Evolutionary conservation across 1,140 invertebrate genomes (phyloP).

Genomic region (Leptestheria dahalacensis): DNA sequence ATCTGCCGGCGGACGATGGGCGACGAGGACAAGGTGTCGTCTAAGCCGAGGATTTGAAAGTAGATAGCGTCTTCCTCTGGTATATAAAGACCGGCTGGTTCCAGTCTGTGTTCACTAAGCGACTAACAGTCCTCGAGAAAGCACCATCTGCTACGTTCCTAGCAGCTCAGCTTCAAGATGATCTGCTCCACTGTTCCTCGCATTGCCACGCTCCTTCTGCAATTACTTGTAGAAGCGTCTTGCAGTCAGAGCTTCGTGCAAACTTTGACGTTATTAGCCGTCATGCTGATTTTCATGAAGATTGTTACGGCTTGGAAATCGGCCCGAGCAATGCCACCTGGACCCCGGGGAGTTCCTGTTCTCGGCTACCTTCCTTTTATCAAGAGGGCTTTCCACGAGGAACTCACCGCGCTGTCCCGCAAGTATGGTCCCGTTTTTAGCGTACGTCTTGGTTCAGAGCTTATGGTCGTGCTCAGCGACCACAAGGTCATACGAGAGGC

Average conservation of each 20-base stretch:
- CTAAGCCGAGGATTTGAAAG: too few species aligned
- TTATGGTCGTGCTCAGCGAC: constrained; percentile 70
- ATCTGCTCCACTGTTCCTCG: constrained; percentile 8
- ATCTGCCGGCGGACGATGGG: too few species aligned
- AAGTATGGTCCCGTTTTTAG: constrained; percentile 64
- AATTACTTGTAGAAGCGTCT: constrained; percentile 6
- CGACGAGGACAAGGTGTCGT: too few species aligned
- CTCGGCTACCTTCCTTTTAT: constrained; percentile 63
- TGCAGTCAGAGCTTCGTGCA: constrained; percentile 5
- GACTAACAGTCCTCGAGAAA: too few species aligned
- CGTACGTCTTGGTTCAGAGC: constrained; percentile 57
- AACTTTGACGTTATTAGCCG: constrained; percentile 1
- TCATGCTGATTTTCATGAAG: background rate
- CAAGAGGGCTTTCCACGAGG: constrained; percentile 56
- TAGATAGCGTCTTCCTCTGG: too few species aligned
- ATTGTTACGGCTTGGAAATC: background rate
- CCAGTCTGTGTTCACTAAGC: too few species aligned
- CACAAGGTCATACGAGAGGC: constrained; percentile 61
- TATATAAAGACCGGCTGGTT: too few species aligned
- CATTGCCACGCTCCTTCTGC: constrained; percentile 2
- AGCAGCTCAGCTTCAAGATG: too few species aligned
- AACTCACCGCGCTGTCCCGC: constrained; percentile 55
- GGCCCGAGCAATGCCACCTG: constrained; percentile 45
- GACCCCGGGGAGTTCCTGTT: too few species aligned
- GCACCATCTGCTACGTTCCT: too few species aligned